A percentile compares a stretch with the other conserved stretches of the same genome.
Conservation (phyloP, 1,140 invertebrate species). For the Cydia fagiglandana region DNA sequence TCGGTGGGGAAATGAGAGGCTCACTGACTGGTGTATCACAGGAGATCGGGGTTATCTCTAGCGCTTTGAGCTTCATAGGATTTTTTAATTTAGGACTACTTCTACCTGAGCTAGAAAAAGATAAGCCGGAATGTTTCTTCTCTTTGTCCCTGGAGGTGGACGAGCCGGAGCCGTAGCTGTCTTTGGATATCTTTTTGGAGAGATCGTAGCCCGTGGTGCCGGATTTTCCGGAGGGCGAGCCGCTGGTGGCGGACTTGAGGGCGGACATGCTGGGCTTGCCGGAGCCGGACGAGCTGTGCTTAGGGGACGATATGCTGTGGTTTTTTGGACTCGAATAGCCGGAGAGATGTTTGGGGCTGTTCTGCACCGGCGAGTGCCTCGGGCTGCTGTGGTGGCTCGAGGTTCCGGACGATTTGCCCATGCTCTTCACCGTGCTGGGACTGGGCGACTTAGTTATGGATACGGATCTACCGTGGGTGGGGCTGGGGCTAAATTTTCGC, state of each 20-base stretch:
- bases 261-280: slow-evolving; percentile 94
- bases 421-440: slow-evolving; percentile 80
- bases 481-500: slow-evolving; percentile 85
- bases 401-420: slow-evolving; percentile 78
- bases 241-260: slow-evolving; percentile 87
- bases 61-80: slow-evolving; percentile 84
- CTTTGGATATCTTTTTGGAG: slow-evolving; percentile 79
- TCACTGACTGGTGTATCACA: slow-evolving; percentile 70
- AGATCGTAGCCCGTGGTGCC: slow-evolving; percentile 71
- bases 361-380: slow-evolving; percentile 87
- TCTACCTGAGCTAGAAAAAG: slow-evolving; percentile 76
- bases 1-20: slow-evolving; percentile 80
- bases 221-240: slow-evolving; percentile 75
- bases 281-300: slow-evolving; percentile 85
- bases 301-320: slow-evolving; percentile 85
- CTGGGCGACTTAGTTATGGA: slow-evolving; percentile 77
- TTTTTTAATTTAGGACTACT: slow-evolving; percentile 85
- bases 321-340: slow-evolving; percentile 84
- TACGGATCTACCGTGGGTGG: slow-evolving; percentile 82
- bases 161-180: slow-evolving; percentile 75
- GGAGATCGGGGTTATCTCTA: slow-evolving; percentile 80
- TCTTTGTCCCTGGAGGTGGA: slow-evolving; percentile 81
- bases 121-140: slow-evolving; percentile 80
- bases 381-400: slow-evolving; percentile 84
- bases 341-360: slow-evolving; percentile 85